A percentile compares a stretch with the other conserved stretches of the same genome.
These are phyloP conservation scores for Dendroctonus valens DNA, from an alignment of 1,140 invertebrate species.

Conservation along the genomic window DNA sequence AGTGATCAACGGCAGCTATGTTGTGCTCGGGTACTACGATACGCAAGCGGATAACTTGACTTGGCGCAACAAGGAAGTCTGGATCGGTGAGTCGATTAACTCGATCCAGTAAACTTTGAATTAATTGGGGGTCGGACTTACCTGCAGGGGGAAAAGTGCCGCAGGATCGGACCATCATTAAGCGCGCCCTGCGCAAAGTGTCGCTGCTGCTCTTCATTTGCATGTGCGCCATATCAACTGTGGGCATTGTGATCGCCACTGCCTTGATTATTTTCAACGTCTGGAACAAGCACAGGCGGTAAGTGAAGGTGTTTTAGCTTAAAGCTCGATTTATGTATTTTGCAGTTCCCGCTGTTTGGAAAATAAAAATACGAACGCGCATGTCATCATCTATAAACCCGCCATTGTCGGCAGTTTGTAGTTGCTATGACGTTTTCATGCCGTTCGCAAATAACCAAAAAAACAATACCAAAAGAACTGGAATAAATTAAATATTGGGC, in stretches of 20 bases:
- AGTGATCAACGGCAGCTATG: slow-evolving; percentile 91
- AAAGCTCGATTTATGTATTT: too few relatives aligned
- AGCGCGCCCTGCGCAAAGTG: slow-evolving; percentile 77
- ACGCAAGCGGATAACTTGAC: slow-evolving; percentile 92
- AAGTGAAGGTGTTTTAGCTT: slow-evolving; percentile 36
- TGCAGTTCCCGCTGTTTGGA: too few relatives aligned
- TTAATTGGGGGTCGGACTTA: too few relatives aligned
- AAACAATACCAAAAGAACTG: too few relatives aligned
- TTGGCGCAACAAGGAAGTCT: slow-evolving; percentile 86
- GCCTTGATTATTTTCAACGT: slow-evolving; percentile 88
- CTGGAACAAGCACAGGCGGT: slow-evolving; percentile 86
- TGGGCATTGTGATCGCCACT: slow-evolving; percentile 82
- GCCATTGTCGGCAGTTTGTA: too few relatives aligned
- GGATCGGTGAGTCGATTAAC: slow-evolving; percentile 67
- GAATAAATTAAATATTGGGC: too few relatives aligned
- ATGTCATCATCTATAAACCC: too few relatives aligned
- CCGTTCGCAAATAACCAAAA: too few relatives aligned
- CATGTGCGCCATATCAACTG: slow-evolving; percentile 83
- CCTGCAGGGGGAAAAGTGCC: slow-evolving; percentile 76
- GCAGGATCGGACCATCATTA: slow-evolving; percentile 88
- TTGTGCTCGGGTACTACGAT: slow-evolving; percentile 95
- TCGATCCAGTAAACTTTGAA: too few relatives aligned
- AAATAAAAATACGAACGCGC: too few relatives aligned
- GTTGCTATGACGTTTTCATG: too few relatives aligned
- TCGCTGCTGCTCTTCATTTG: slow-evolving; percentile 85